phyloP scores from a whole-genome alignment of 2,797 vertebrate genomes.

The Acanthopagrus latus region DNA sequence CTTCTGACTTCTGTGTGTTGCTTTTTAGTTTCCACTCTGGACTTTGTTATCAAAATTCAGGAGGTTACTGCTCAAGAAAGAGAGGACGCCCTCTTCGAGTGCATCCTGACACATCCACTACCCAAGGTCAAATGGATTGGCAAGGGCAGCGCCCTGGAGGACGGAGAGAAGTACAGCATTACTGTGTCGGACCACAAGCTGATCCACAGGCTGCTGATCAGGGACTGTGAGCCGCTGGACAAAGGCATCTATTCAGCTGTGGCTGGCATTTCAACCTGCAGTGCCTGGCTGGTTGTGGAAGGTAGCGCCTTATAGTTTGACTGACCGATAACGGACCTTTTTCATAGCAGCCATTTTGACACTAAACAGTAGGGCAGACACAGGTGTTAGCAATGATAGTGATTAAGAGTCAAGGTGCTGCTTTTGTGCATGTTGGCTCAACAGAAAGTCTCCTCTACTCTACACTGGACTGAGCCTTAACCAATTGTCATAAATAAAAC shows the following conservation, averaged over 20 bases:
- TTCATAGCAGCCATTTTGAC: too few relatives aligned
- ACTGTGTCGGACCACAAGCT: slow-evolving; percentile 84
- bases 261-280: slow-evolving; percentile 83
- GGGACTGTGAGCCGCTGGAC: slow-evolving; percentile 78
- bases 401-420: too few relatives aligned
- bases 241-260: slow-evolving; percentile 88
- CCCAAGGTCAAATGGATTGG: slow-evolving; percentile 84
- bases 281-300: slow-evolving; percentile 89
- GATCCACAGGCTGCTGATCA: slow-evolving; percentile 88
- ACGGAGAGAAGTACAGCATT: slow-evolving; percentile 82
- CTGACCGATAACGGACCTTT: not conserved
- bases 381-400: too few relatives aligned
- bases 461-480: too few relatives aligned
- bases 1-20: slow-evolving; percentile 1
- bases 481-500: too few relatives aligned
- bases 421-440: too few relatives aligned
- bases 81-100: slow-evolving; percentile 84
- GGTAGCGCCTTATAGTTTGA: slow-evolving; percentile 72
- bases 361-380: too few relatives aligned
- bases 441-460: too few relatives aligned
- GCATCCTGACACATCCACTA: slow-evolving; percentile 83
- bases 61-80: slow-evolving; percentile 82
- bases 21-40: slow-evolving; percentile 68
- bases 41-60: slow-evolving; percentile 82
- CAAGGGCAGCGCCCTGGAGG: slow-evolving; percentile 77